Evolutionary conservation across 2,888 invertebrate species (phyloP).

Genomic region (Buathra laborator): DNA sequence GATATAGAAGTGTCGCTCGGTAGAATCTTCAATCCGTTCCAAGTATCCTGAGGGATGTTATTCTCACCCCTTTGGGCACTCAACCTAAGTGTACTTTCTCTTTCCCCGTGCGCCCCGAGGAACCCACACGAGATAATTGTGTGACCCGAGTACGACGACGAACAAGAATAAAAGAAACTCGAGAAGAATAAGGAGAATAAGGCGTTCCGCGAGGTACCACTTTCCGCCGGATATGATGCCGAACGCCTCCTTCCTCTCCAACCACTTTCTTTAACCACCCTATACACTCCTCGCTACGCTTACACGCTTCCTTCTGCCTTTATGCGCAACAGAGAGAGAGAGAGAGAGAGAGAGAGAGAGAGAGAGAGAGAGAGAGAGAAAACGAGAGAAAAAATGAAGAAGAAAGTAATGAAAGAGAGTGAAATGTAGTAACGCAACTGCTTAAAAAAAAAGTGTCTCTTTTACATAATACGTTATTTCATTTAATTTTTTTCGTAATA

Average conservation of each 20-base stretch:
- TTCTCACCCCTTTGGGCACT: slow-evolving; percentile 44
- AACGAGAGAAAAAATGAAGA: too few relatives aligned
- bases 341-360: neutral
- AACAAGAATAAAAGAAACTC: slow-evolving; percentile 27
- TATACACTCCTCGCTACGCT: slow-evolving; percentile 8
- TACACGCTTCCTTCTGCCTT: neutral
- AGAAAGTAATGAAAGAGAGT: too few relatives aligned
- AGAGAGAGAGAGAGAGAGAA: too few relatives aligned
- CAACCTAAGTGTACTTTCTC: slow-evolving; percentile 39
- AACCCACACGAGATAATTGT: slow-evolving; percentile 41
- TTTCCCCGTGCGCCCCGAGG: neutral
- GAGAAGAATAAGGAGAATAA: slow-evolving; percentile 41
- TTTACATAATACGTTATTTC: neutral
- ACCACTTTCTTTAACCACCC: slow-evolving; percentile 33
- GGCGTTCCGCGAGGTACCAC: slow-evolving; percentile 37
- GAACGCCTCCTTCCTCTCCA: slow-evolving; percentile 62
- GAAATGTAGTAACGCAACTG: neutral
- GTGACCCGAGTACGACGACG: slow-evolving; percentile 26
- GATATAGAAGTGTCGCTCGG: slow-evolving; percentile 4
- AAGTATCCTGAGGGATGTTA: slow-evolving; percentile 46
- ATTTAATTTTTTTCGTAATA: slow-evolving; percentile 7
- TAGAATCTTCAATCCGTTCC: slow-evolving; percentile 41
- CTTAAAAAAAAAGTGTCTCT: neutral
- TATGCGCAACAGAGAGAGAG: neutral
- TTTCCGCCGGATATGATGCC: slow-evolving; percentile 61